Conservation (phyloP, 2,113 vertebrate species). For the Astatoreochromis straeleni region DNA sequence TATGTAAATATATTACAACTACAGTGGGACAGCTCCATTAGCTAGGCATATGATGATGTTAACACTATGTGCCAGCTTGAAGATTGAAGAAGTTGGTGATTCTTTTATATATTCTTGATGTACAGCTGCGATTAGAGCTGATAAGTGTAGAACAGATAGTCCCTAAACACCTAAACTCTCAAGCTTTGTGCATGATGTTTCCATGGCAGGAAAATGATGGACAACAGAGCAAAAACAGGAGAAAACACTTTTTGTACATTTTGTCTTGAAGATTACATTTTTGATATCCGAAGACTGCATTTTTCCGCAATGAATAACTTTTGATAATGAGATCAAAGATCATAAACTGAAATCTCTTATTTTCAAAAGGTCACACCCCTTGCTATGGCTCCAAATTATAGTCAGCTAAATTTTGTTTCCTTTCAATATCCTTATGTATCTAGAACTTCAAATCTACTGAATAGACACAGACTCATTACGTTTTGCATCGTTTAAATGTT, state of each 20-base stretch:
- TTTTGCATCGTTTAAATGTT: background rate
- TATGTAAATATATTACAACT: background rate
- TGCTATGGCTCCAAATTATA: background rate
- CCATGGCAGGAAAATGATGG: background rate
- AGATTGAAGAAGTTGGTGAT: background rate
- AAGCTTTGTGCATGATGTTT: background rate
- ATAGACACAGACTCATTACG: background rate
- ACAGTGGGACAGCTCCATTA: constrained; percentile 6
- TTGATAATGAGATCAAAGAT: background rate
- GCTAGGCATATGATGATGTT: background rate
- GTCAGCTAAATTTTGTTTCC: background rate
- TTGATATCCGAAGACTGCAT: background rate
- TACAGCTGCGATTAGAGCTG: background rate
- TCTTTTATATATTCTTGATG: background rate
- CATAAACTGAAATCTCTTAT: background rate
- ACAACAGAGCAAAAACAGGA: background rate
- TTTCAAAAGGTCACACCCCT: background rate
- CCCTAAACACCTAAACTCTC: background rate
- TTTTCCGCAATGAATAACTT: background rate
- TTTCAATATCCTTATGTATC: background rate
- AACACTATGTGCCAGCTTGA: background rate
- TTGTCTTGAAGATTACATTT: background rate
- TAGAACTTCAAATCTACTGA: background rate
- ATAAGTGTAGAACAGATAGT: background rate
- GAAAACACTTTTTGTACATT: background rate